These are phyloP conservation scores for Nannoperca obscura DNA, from an alignment of 2,797 vertebrate genomes.

Conservation along the genomic window DNA sequence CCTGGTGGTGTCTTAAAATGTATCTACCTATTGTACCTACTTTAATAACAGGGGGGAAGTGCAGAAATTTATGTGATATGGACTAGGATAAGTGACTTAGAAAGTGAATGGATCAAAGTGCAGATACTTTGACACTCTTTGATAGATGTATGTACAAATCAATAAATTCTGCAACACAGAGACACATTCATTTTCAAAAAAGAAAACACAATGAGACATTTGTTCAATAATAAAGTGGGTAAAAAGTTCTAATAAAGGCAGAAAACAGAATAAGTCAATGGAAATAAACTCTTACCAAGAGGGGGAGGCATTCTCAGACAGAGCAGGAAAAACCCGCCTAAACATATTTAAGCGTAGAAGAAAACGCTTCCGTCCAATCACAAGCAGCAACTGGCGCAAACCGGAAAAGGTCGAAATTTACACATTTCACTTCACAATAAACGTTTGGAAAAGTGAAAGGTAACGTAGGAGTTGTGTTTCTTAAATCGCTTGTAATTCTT, in stretches of 20 bases:
- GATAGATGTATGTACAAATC: neutral
- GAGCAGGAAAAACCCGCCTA: constrained; percentile 42
- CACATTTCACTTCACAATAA: neutral
- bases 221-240: neutral
- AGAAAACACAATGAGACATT: neutral
- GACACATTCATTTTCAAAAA: neutral
- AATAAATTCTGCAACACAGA: neutral
- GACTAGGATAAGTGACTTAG: neutral
- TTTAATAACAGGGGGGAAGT: neutral
- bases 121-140: neutral
- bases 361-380: constrained; percentile 64
- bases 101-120: neutral
- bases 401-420: constrained; percentile 11
- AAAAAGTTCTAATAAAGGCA: neutral
- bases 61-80: neutral
- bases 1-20: neutral
- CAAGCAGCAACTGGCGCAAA: neutral
- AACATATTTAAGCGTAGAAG: constrained; percentile 51
- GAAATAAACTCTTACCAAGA: neutral
- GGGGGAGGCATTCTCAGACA: neutral
- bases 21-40: neutral
- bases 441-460: constrained; percentile 28
- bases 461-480: neutral
- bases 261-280: neutral
- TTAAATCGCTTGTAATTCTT: fast-evolving